These are phyloP conservation scores for Antheraea mylitta DNA, from an alignment of 1,140 invertebrate genomes.

Conservation along the genomic window DNA sequence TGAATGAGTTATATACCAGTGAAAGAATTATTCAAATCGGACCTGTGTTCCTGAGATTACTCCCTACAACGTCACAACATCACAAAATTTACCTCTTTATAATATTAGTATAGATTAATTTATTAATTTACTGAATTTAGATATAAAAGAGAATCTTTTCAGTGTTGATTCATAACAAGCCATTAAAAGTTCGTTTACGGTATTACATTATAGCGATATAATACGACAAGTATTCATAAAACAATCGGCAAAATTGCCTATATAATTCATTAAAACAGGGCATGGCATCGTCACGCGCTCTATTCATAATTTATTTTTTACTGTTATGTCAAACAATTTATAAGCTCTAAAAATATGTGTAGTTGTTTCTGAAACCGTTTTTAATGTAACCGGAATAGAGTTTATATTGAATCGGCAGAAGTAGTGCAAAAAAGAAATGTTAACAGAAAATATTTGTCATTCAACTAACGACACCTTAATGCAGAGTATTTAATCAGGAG, in stretches of 20 bases:
- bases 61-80: too few species aligned
- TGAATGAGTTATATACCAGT: too few species aligned
- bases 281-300: constrained; percentile 50
- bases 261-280: constrained; percentile 66
- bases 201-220: constrained; percentile 7
- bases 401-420: constrained; percentile 19
- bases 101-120: too few species aligned
- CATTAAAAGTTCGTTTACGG: not conserved
- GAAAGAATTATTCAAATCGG: too few species aligned
- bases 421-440: not conserved
- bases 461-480: constrained; percentile 75
- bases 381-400: constrained; percentile 16
- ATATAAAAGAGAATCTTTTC: not conserved
- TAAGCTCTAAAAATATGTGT: constrained; percentile 18
- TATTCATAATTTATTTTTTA: constrained; percentile 2
- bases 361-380: constrained; percentile 19
- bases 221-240: constrained; percentile 45
- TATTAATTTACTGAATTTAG: too few species aligned
- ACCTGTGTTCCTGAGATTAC: too few species aligned
- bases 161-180: not conserved
- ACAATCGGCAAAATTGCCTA: constrained; percentile 62
- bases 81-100: too few species aligned
- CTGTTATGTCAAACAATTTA: constrained; percentile 16
- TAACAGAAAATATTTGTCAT: constrained; percentile 35
- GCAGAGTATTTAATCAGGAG: constrained; percentile 65